Evolutionary conservation across 2,797 vertebrate species (phyloP).

Genomic region (Manis pentadactyla): DNA sequence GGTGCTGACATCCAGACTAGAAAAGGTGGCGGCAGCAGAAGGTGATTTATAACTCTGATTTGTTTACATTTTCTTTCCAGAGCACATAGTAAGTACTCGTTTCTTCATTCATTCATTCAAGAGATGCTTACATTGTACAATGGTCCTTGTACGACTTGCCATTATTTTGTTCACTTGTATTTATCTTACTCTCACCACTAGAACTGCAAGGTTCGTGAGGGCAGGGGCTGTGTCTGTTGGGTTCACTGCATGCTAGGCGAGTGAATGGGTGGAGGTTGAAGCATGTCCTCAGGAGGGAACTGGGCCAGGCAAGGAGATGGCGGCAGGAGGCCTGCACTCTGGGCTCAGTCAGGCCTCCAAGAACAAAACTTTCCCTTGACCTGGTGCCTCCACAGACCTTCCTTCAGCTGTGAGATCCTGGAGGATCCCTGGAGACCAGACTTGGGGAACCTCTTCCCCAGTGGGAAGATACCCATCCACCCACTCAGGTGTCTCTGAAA

Average conservation of each 20-base stretch:
- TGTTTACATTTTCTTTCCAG: conserved; percentile 12
- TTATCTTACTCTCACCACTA: neutral
- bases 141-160: neutral
- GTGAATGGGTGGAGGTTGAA: neutral
- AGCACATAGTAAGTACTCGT: neutral
- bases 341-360: neutral
- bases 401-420: neutral
- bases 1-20: neutral
- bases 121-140: neutral
- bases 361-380: neutral
- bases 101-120: neutral
- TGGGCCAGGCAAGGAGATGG: neutral
- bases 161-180: neutral
- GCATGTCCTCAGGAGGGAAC: neutral
- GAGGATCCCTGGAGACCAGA: neutral
- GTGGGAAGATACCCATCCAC: neutral
- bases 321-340: neutral
- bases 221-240: neutral
- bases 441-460: neutral
- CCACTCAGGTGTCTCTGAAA: neutral
- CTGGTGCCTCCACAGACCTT: neutral
- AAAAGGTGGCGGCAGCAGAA: neutral
- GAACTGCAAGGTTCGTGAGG: neutral
- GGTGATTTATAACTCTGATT: neutral
- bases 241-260: neutral